phyloP scores from a whole-genome alignment of 2,113 vertebrate genomes.

The Indicator maculatus region DNA sequence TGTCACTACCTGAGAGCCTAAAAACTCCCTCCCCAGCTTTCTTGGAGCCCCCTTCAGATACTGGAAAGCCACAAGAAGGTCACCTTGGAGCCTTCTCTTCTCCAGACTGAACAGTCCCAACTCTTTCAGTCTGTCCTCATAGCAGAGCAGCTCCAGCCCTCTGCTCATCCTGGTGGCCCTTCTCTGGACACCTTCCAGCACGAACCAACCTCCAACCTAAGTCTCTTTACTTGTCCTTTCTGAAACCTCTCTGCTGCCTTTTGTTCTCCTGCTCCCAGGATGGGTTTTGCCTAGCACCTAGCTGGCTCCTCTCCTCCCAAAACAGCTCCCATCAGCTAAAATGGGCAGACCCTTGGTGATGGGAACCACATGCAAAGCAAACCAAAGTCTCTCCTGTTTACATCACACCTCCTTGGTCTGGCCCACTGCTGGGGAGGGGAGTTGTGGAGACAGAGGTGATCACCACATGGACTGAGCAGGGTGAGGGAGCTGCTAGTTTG shows the following conservation, averaged over 20 bases:
- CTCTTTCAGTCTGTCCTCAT: too few species aligned
- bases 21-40: too few species aligned
- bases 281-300: background rate
- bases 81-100: too few species aligned
- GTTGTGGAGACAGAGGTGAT: background rate
- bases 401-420: fast-evolving
- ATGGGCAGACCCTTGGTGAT: fast-evolving
- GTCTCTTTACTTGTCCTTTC: background rate
- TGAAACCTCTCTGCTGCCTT: background rate
- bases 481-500: background rate
- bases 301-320: background rate
- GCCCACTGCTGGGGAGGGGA: background rate
- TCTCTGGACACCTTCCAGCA: too few species aligned
- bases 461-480: fast-evolving
- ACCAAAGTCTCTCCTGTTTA: background rate
- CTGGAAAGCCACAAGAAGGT: too few species aligned
- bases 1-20: too few species aligned
- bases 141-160: too few species aligned
- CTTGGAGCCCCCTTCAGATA: too few species aligned
- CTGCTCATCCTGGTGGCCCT: too few species aligned
- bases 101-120: too few species aligned
- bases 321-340: background rate
- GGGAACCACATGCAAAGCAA: background rate
- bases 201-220: too few species aligned
- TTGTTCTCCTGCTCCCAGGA: background rate